Conservation (phyloP, 2,113 vertebrate genomes). For the Sylvia atricapilla region DNA sequence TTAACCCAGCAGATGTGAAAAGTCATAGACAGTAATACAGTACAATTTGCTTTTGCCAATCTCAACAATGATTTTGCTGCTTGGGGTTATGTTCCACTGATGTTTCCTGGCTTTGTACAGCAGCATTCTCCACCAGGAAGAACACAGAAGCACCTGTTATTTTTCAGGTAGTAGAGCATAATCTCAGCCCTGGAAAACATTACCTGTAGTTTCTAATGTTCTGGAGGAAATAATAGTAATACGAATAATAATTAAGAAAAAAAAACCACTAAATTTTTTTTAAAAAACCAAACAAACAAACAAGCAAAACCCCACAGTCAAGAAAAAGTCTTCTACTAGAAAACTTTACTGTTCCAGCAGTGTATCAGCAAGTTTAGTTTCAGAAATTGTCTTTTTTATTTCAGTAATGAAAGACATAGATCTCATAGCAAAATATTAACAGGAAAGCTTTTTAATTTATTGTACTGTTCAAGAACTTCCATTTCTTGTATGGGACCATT, state of each 20-base stretch:
- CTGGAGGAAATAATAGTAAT: conserved; percentile 12
- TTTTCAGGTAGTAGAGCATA: conserved; percentile 69
- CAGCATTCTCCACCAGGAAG: conserved; percentile 32
- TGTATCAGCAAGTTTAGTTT: not conserved
- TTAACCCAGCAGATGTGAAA: conserved; percentile 73
- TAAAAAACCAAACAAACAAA: no score
- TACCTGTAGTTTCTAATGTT: conserved; percentile 51
- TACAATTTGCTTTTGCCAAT: conserved; percentile 63
- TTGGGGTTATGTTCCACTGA: conserved; percentile 52
- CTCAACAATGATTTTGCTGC: conserved; percentile 61
- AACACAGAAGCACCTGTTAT: conserved; percentile 64
- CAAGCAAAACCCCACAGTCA: not conserved
- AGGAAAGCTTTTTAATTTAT: not conserved
- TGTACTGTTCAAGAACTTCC: not conserved
- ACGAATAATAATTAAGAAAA: not conserved
- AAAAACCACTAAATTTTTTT: no score
- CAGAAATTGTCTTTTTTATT: not conserved
- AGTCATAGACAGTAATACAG: conserved; percentile 63
- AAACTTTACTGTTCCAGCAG: not conserved
- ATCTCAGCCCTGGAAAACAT: conserved; percentile 62
- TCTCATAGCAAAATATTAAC: not conserved
- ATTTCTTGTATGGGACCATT: not conserved
- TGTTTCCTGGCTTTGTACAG: conserved; percentile 23
- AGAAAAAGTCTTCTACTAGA: not conserved
- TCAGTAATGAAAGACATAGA: not conserved